phyloP scores from a whole-genome alignment of 2,888 invertebrate species.

The Mactromeris polynyma region DNA sequence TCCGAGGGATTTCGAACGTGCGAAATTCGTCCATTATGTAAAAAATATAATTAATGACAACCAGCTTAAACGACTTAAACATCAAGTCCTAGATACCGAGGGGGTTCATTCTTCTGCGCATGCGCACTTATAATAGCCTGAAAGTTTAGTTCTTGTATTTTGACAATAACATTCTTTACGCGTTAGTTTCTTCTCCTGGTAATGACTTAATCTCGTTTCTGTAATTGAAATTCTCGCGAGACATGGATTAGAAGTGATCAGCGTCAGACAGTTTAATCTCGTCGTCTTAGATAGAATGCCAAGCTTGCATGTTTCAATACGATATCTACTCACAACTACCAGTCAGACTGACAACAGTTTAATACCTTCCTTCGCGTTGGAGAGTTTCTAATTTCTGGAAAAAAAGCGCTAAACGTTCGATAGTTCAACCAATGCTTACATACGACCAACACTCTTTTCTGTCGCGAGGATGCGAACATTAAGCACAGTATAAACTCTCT shows the following conservation, averaged over 20 bases:
- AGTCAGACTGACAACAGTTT: not conserved
- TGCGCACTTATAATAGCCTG: not conserved
- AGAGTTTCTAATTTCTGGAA: not conserved
- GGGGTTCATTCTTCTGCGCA: not conserved
- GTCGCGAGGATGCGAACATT: too few species aligned
- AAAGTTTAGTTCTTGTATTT: not conserved
- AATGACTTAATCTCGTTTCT: conserved; percentile 2
- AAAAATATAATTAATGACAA: too few species aligned
- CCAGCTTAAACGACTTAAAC: too few species aligned
- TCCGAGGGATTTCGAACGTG: too few species aligned
- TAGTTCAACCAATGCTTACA: not conserved
- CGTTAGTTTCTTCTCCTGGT: not conserved
- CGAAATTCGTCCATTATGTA: too few species aligned
- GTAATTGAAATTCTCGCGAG: not conserved
- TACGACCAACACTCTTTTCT: too few species aligned
- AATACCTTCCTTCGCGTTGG: not conserved
- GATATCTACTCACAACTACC: not conserved
- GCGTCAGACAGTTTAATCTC: not conserved
- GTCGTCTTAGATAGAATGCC: not conserved
- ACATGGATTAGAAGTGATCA: not conserved
- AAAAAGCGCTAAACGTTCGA: not conserved
- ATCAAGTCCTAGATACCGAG: too few species aligned
- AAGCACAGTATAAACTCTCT: too few species aligned
- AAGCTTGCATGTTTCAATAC: not conserved
- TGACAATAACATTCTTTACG: not conserved